These are phyloP conservation scores for Cervus canadensis DNA, from an alignment of 2,113 vertebrate species.

Conservation along the genomic window DNA sequence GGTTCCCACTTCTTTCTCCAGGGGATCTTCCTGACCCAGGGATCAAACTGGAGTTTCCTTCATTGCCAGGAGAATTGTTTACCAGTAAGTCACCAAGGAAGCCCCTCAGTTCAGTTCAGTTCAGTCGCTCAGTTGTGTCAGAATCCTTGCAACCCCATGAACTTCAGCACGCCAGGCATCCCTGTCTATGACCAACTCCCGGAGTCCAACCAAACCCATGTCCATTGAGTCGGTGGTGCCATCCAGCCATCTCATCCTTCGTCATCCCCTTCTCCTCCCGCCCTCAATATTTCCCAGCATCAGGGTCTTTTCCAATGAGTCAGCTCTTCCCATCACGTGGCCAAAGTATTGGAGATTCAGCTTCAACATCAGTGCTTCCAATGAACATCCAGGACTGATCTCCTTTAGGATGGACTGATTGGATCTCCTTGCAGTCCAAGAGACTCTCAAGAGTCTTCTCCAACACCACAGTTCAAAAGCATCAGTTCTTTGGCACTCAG, in stretches of 20 bases:
- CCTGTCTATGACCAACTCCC: background rate
- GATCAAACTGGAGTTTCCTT: background rate
- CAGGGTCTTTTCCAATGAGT: background rate
- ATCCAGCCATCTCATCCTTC: background rate
- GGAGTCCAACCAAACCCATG: background rate
- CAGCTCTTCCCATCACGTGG: background rate
- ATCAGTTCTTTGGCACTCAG: background rate
- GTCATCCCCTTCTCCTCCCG: background rate
- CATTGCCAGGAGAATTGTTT: background rate
- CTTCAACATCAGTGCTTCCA: background rate
- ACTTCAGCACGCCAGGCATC: background rate
- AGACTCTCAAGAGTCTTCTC: background rate
- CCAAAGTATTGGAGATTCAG: background rate
- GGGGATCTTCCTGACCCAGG: background rate
- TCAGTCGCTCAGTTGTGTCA: background rate
- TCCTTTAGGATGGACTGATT: background rate
- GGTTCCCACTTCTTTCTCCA: background rate
- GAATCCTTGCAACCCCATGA: background rate
- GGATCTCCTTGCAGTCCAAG: background rate
- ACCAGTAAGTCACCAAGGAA: background rate
- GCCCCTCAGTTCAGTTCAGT: background rate
- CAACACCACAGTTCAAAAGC: background rate
- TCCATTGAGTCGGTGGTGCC: rapidly evolving
- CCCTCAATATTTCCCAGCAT: background rate
- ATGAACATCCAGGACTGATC: background rate